Evolutionary conservation across 1,140 invertebrate species (phyloP).

Genomic region (Eubasilissa regina): DNA sequence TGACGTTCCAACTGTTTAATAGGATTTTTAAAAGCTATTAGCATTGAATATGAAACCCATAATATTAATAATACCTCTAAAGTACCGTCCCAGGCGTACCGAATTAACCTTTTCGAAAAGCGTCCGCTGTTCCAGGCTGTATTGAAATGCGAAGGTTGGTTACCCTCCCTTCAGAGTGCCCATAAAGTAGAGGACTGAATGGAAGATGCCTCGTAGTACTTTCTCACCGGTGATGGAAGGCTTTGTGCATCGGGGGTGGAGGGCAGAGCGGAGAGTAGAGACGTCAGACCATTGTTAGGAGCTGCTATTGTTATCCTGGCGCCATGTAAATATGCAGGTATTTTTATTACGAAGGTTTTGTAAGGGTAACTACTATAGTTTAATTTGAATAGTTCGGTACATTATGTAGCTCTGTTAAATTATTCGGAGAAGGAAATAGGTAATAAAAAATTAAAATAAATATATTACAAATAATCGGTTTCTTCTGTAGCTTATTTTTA

Average conservation of each 20-base stretch:
- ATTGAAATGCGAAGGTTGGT: not conserved
- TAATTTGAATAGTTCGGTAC: no score
- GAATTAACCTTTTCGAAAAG: not conserved
- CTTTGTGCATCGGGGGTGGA: not conserved
- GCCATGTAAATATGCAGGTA: conserved; percentile 5
- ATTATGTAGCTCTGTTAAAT: no score
- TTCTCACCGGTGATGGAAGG: not conserved
- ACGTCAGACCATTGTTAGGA: not conserved
- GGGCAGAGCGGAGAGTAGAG: not conserved
- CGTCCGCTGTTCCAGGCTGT: not conserved
- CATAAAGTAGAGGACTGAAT: not conserved
- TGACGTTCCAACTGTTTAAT: no score
- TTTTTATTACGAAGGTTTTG: not conserved
- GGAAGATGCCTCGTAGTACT: not conserved
- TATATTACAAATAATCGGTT: no score
- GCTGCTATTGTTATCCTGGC: not conserved
- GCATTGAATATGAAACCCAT: no score
- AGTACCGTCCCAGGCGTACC: no score
- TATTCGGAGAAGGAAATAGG: no score
- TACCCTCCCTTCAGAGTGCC: not conserved
- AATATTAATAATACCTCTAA: not conserved
- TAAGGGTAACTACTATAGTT: no score
- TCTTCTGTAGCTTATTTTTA: no score
- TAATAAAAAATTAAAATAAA: no score
- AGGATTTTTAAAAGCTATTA: no score